Conservation (phyloP, 1,140 invertebrate species). For the Eciton burchellii region DNA sequence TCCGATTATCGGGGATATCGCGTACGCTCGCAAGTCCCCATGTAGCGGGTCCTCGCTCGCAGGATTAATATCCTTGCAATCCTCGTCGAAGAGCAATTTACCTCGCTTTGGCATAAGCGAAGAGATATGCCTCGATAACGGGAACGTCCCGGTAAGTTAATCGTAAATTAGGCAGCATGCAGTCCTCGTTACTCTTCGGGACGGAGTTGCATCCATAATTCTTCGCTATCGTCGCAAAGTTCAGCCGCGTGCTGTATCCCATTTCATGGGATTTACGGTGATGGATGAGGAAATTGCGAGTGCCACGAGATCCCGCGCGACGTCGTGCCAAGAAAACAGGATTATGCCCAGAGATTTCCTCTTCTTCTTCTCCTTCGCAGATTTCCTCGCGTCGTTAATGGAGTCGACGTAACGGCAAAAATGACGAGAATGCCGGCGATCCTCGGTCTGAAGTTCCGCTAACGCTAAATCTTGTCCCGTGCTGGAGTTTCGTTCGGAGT, state of each 20-base stretch:
- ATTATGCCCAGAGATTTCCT: neutral
- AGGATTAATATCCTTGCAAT: slow-evolving; percentile 39
- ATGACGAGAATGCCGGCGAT: neutral
- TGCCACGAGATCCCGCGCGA: neutral
- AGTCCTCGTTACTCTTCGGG: slow-evolving; percentile 31
- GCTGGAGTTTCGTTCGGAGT: neutral
- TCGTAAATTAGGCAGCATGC: slow-evolving; percentile 24
- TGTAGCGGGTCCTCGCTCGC: neutral
- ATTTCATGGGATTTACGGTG: neutral
- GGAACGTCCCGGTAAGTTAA: slow-evolving; percentile 35
- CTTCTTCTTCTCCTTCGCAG: too few species aligned
- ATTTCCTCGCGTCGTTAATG: neutral
- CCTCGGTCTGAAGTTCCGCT: neutral
- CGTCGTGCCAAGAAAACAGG: neutral
- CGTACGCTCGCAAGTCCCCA: neutral
- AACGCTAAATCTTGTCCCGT: slow-evolving; percentile 15
- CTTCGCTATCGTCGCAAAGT: slow-evolving; percentile 3
- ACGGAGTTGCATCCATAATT: slow-evolving; percentile 40
- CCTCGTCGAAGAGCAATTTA: slow-evolving; percentile 32
- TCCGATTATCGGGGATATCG: slow-evolving; percentile 12
- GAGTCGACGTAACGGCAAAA: neutral
- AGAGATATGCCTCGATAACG: slow-evolving; percentile 32
- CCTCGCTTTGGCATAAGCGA: neutral
- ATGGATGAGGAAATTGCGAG: neutral
- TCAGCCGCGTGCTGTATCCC: neutral